Base-by-base conservation (phyloP, 2,797 vertebrate genomes). In the Hydrocynus forskahlii region DNA sequence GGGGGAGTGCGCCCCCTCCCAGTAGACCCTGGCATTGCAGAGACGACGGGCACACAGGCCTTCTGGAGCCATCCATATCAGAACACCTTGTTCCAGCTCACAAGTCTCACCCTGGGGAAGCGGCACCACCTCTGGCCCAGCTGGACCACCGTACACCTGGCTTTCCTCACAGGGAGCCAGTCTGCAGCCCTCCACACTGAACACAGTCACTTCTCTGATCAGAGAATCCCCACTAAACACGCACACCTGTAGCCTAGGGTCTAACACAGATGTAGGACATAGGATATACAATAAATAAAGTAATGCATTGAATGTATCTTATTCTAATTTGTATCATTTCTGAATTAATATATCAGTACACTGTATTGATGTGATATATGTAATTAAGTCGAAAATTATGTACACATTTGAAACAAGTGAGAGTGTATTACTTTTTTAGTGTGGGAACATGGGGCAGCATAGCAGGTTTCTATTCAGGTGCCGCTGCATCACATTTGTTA, bases 41-140 rank as follows among this genome's bases (percentile, higher is more conserved):
- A 97, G 93, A 90, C 97, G 94, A 29, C 95, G 96, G 19, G 96
- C 97, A 0, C 97, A 98, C 19, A 99, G 95, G 52, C 98, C 98
- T 0, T 98, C 98, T 0, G 95, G 92, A 0, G 94, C 89, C 96
- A 99, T 96, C 98, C 98, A 98, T 55, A 98, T 91, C 70, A 96
- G 85, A 73, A 98, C 95, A 0, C 98, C 97, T 67, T 93, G 90
- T 77, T 98, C 96, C 86, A 97, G 89, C 74, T 21, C 72, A 76
- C 74, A 13, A 82, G 55, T 9, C n/a, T 89, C 84, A 0, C 85
- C 52, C 87, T 91, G n/a, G 87, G 91, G 10, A 88, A 88, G 75
- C 95, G 95, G 66, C 94, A 92, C 88, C 95, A 95, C 89, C 95
- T 95, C 86, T 93, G 95, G 78, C 87, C 89, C 0, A 87, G 86